Evolutionary conservation across 2,113 vertebrate species (phyloP), one percentile per base, ranked within the genome.

Genomic region (Fregata magnificens): DNA sequence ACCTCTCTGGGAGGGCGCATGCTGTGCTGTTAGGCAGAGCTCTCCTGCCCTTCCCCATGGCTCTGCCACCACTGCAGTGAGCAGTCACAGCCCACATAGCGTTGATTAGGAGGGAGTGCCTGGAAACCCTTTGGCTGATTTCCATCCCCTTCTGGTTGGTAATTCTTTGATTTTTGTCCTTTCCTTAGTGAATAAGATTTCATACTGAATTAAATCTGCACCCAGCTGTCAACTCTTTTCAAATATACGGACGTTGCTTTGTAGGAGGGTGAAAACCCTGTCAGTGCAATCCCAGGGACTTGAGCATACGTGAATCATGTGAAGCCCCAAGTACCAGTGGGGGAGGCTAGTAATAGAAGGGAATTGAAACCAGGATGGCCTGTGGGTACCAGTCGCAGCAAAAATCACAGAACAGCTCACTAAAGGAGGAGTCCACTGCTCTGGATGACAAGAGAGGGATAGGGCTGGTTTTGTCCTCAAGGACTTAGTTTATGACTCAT

Each of bases 61-160:
- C 70, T 79, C 74, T 66, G 56, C 50, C 55, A 9, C 36, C 3
- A 2, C 73, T 11, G 44, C 31, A 40, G 63, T 11, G 3, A 73
- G 66, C 1, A 2, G 9, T 28, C 2, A 0, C 28, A 59, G 78
- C 45, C 61, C 73, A 14, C 0, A 0, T 8, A 22, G 32, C 1
- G 4, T 29, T 1, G 1, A 14, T 25, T 6, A 56, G 21, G 32
- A 84, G 50, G n/a, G 44, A 73, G 80, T 8, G 82, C 56, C 80
- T 93, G 65, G 63, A 79, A 76, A 69, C 61, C 59, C 44, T 88
- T 8, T 74, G 86, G 61, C 83, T 82, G 44, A 32, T 85, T 79
- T 91, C 73, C 73, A 72, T 44, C 42, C 40, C 66, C 29, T 65
- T 72, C 70, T 89, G 56, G 11, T 53, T 76, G 77, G 47, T 11